phyloP scores from a whole-genome alignment of 1,140 invertebrate species.

The Megathymus violae region DNA sequence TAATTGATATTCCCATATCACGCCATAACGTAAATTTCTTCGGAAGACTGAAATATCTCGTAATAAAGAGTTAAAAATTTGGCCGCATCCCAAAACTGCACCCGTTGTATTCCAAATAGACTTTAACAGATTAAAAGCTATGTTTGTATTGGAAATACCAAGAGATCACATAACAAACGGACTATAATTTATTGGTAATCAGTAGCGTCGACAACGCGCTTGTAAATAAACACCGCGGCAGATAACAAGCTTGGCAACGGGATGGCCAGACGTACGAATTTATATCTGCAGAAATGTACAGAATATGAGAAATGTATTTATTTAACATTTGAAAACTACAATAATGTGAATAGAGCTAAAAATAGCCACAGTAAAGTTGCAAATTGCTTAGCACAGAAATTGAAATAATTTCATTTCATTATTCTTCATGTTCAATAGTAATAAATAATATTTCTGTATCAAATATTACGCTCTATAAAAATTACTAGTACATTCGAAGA shows the following conservation, averaged over 20 bases:
- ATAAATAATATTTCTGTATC: background rate
- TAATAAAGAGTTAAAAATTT: slow-evolving; percentile 33
- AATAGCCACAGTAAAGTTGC: background rate
- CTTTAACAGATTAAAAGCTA: slow-evolving; percentile 15
- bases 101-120: slow-evolving; percentile 21
- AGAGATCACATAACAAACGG: slow-evolving; percentile 9
- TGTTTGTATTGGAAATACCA: slow-evolving; percentile 20
- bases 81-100: slow-evolving; percentile 29
- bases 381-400: too few species aligned
- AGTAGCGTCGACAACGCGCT: slow-evolving; percentile 35
- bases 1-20: background rate
- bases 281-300: slow-evolving; percentile 38
- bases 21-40: slow-evolving; percentile 12
- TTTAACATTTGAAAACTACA: background rate
- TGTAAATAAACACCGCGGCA: slow-evolving; percentile 60
- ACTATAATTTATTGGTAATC: slow-evolving; percentile 31
- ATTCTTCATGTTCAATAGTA: too few species aligned
- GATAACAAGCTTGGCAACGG: slow-evolving; percentile 54
- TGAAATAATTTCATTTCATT: too few species aligned
- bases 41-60: slow-evolving; percentile 24
- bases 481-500: background rate
- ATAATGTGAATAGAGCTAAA: background rate
- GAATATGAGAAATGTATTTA: background rate
- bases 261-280: slow-evolving; percentile 35
- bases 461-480: background rate